These are phyloP conservation scores for Pseudochirops cupreus DNA, from an alignment of 2,797 vertebrate genomes.

Conservation along the genomic window DNA sequence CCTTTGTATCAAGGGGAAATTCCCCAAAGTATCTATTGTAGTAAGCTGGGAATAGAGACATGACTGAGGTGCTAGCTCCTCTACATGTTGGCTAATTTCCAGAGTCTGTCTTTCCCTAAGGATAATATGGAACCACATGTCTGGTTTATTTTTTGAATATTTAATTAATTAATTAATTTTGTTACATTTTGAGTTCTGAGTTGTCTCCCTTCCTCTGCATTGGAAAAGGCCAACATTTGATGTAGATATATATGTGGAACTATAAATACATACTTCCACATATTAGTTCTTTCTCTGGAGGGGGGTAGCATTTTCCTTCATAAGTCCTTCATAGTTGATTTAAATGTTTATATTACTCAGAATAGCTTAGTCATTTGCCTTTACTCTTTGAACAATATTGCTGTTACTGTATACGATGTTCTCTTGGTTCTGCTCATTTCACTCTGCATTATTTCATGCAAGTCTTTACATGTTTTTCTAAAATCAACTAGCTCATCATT, in stretches of 20 bases:
- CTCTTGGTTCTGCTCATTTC: background rate
- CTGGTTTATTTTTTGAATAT: background rate
- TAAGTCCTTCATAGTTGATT: background rate
- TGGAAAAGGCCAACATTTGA: background rate
- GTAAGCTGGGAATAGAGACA: background rate
- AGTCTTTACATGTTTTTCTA: too few species aligned
- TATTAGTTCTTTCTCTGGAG: background rate
- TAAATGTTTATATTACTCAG: background rate
- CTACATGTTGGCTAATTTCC: background rate
- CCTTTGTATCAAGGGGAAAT: too few species aligned
- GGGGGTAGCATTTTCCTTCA: background rate
- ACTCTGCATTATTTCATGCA: too few species aligned
- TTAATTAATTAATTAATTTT: background rate
- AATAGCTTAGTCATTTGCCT: background rate
- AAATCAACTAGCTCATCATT: too few species aligned
- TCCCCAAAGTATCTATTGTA: background rate
- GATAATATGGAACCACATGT: background rate
- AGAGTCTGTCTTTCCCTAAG: background rate
- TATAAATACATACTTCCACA: background rate
- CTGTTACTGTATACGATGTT: background rate
- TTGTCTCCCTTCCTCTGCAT: background rate
- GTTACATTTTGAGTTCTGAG: background rate
- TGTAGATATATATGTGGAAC: constrained; percentile 14
- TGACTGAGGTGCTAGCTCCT: background rate
- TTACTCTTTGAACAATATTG: background rate